Evolutionary conservation across 2,113 vertebrate genomes (phyloP).

Genomic region (Coptodon bakossiorum): DNA sequence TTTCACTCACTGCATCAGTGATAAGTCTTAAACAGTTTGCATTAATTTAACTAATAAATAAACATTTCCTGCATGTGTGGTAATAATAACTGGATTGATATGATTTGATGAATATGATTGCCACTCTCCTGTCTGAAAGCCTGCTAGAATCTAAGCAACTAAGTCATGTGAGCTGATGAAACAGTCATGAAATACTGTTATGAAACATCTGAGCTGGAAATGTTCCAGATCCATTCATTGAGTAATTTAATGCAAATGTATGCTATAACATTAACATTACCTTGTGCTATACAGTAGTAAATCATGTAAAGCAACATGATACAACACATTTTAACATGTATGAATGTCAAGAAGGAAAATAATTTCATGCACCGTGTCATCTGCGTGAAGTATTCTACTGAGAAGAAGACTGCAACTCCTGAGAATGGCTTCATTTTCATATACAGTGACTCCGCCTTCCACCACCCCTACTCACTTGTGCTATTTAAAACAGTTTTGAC

Average conservation of each 20-base stretch:
- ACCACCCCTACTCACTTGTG: neutral
- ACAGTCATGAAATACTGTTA: neutral
- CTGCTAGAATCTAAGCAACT: neutral
- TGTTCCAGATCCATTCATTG: neutral
- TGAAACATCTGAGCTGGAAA: neutral
- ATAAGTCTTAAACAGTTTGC: neutral
- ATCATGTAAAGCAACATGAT: neutral
- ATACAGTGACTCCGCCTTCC: neutral
- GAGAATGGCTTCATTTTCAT: neutral
- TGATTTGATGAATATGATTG: neutral
- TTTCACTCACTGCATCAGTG: neutral
- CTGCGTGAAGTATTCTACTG: neutral
- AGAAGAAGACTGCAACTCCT: neutral
- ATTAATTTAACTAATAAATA: neutral
- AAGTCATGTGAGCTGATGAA: neutral
- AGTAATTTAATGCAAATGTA: neutral
- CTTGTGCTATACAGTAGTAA: neutral
- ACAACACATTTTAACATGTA: neutral
- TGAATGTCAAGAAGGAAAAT: neutral
- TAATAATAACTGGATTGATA: neutral
- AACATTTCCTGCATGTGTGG: neutral
- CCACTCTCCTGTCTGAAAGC: neutral
- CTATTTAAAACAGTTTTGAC: constrained; percentile 27
- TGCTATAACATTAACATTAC: neutral
- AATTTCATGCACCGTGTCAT: neutral